Percentiles rank a stretch among this genome's conserved stretches.
These are phyloP conservation scores for Leptogaster cylindrica DNA, from an alignment of 2,888 invertebrate species.

Conservation along the genomic window DNA sequence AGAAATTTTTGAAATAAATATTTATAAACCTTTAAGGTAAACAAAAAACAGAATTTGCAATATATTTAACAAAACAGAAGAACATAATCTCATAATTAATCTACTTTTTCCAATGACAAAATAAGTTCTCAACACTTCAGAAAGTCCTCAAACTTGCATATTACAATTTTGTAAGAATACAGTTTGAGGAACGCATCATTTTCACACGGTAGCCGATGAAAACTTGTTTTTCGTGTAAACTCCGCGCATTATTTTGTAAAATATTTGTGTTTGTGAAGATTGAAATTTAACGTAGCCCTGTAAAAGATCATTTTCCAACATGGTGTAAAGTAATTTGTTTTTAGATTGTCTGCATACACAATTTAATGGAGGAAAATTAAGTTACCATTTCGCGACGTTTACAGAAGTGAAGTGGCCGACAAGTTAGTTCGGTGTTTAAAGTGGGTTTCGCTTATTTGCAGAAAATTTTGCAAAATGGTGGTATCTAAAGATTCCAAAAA, in stretches of 20 bases:
- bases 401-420: slow-evolving; percentile 42
- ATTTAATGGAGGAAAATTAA: slow-evolving; percentile 14
- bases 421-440: slow-evolving; percentile 4
- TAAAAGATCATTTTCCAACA: not conserved
- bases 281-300: not conserved
- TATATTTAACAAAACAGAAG: too few relatives aligned
- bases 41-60: too few relatives aligned
- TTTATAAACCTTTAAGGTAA: too few relatives aligned
- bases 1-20: too few relatives aligned
- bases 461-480: slow-evolving; percentile 56
- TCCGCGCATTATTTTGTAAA: slow-evolving; percentile 14
- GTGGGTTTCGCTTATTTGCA: not conserved
- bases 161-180: slow-evolving; percentile 29
- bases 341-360: not conserved
- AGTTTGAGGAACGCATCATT: slow-evolving; percentile 33
- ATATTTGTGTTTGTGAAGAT: not conserved
- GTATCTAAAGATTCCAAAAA: slow-evolving; percentile 59
- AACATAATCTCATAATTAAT: too few relatives aligned
- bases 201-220: slow-evolving; percentile 42
- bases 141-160: too few relatives aligned
- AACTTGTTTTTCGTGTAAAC: slow-evolving; percentile 43
- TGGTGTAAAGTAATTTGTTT: not conserved
- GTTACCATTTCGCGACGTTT: slow-evolving; percentile 46
- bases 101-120: too few relatives aligned
- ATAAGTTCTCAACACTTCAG: too few relatives aligned